These are phyloP conservation scores for Habrosyne pyritoides DNA, from an alignment of 2,888 invertebrate species.

Conservation along the genomic window DNA sequence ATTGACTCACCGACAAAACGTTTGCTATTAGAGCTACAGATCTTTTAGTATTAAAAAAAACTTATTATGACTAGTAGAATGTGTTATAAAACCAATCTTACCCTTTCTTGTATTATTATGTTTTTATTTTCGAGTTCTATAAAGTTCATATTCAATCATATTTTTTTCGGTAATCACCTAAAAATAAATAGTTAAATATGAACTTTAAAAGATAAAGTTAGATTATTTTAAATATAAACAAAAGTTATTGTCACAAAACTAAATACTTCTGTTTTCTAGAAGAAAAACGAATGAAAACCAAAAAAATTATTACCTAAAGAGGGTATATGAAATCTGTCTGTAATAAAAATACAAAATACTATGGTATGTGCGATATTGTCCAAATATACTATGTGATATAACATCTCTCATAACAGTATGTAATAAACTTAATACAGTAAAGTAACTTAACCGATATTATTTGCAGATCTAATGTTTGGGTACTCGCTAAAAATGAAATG, in stretches of 20 bases:
- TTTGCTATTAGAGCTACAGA: no score
- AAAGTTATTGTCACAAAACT: conserved; percentile 16
- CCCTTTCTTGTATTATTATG: no score
- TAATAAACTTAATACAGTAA: background rate
- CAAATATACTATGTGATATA: background rate
- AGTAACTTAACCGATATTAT: background rate
- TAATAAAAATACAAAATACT: background rate
- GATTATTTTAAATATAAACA: background rate
- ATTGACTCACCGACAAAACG: background rate
- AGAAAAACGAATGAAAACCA: background rate
- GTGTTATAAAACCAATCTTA: no score
- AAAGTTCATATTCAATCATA: no score
- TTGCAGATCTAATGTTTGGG: background rate
- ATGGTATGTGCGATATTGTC: background rate
- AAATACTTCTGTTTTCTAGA: background rate
- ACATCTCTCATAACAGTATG: background rate
- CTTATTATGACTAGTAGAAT: no score
- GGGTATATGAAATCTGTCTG: background rate
- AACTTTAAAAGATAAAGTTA: no score
- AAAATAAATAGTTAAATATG: no score
- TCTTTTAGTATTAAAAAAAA: no score
- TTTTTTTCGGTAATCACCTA: no score
- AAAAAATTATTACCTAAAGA: background rate
- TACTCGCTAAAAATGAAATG: background rate
- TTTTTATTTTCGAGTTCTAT: no score